Percentiles rank a stretch among this genome's conserved stretches.
phyloP scores from a whole-genome alignment of 2,113 vertebrate species.

The Bufo bufo region DNA sequence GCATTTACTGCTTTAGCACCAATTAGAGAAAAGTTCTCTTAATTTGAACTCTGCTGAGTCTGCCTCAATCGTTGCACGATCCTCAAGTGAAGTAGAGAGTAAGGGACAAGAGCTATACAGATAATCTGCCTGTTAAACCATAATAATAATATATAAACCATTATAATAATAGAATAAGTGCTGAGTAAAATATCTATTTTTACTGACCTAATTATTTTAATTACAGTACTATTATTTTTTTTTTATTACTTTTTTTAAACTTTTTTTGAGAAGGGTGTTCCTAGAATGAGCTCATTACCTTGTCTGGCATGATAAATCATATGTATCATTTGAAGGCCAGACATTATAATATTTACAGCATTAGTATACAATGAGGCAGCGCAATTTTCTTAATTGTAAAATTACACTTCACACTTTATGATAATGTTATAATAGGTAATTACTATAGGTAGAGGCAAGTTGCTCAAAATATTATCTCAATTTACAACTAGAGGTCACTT shows the following conservation, averaged over 20 bases:
- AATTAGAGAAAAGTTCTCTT: no score
- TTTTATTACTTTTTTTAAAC: no score
- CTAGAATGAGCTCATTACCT: not conserved
- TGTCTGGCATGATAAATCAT: not conserved
- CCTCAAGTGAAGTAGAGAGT: no score
- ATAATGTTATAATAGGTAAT: not conserved
- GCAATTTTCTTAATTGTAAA: not conserved
- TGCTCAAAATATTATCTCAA: not conserved
- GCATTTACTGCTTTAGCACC: no score
- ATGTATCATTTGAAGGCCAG: not conserved
- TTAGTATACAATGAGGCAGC: not conserved
- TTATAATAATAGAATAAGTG: no score
- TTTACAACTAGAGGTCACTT: not conserved
- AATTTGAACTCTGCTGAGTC: no score
- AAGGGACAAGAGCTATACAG: no score
- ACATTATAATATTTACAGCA: not conserved
- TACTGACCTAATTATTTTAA: not conserved
- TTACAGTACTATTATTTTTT: not conserved
- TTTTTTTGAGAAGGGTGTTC: not conserved
- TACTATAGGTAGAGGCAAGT: not conserved
- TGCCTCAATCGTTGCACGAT: no score
- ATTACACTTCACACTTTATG: not conserved
- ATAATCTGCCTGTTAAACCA: no score
- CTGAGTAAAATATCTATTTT: no score
- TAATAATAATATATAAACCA: no score